These are phyloP conservation scores for Drosophila willistoni DNA, from an alignment of 1,140 invertebrate genomes.

Conservation along the genomic window DNA sequence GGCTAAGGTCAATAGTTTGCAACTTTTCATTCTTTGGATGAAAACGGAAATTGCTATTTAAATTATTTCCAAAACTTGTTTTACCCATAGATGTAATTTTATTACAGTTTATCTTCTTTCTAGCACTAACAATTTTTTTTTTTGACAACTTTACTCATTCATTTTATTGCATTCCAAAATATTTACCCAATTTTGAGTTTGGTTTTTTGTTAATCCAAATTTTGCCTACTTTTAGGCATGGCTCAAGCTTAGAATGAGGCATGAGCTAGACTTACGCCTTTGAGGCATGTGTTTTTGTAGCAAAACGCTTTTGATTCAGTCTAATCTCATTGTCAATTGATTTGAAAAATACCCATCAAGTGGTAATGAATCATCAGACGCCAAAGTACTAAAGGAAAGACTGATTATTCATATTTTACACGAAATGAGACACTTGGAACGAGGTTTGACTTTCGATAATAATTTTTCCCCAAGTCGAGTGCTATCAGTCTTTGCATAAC, in stretches of 20 bases:
- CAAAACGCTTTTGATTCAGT: neutral
- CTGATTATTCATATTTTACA: slow-evolving; percentile 5
- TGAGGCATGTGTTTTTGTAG: no score
- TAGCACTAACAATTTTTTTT: no score
- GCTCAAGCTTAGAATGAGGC: slow-evolving; percentile 1
- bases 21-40: no score
- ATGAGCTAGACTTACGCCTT: slow-evolving; percentile 12
- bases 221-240: slow-evolving; percentile 69
- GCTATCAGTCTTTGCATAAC: slow-evolving; percentile 1
- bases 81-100: no score
- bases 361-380: neutral
- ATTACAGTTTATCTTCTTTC: no score
- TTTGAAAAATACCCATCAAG: neutral
- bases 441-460: neutral
- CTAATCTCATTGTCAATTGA: slow-evolving; percentile 2
- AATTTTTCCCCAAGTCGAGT: neutral
- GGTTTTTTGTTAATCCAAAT: neutral
- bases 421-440: neutral
- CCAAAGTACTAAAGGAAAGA: neutral
- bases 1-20: no score
- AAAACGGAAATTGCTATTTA: no score
- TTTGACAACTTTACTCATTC: neutral
- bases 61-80: no score
- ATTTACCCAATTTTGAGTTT: neutral
- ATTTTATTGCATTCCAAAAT: neutral